Base-by-base conservation (phyloP, 2,888 invertebrate genomes). In the Polydrusus pterygomalis region DNA sequence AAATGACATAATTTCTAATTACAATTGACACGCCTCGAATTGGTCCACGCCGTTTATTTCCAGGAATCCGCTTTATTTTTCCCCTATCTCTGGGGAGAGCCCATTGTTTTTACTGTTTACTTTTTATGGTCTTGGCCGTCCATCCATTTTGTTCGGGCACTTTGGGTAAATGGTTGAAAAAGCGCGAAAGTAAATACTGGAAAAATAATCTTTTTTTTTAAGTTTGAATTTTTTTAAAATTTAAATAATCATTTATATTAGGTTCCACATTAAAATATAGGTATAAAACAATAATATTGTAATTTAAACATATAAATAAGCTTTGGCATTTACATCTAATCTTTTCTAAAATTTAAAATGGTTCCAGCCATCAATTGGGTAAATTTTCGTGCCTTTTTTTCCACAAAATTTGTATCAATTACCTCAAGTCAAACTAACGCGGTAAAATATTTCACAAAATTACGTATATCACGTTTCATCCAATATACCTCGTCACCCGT, bases 101-200 rank as follows among this genome's bases (percentile, higher is more conserved):
- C 25, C 20, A 51, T 51, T 51, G 51, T 51, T 51, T 51, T 51
- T 51, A 20, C n/a, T 20, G 51, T 51, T 20, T 51, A 51, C 51
- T 18, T 51, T 51, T 51, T 25, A 51, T 51, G 51, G 51, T 51
- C 51, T 25, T 8, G 18, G 51, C 51, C 10, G 13, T 51, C 51
- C 25, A 13, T 51, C 25, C 11, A 9, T 51, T 20, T 20, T 25
- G 20, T 51, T 18, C 51, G 51, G 51, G 20, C 51, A 51, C 18
- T 51, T 51, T 20, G 11, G 34, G 13, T 20, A n/a, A 51, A 51
- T 25, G 51, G 51, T 25, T 51, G 9, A 20, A 51, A 51, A 47
- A 17, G 9, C 17, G 7, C 47, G 1, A 1, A 13, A 47, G 47
- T 47, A 17, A 47, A 47, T 47, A 17, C 47, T 7, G 47, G 15